These are phyloP conservation scores for Euproctis similis DNA, from an alignment of 2,888 invertebrate genomes.

Conservation along the genomic window DNA sequence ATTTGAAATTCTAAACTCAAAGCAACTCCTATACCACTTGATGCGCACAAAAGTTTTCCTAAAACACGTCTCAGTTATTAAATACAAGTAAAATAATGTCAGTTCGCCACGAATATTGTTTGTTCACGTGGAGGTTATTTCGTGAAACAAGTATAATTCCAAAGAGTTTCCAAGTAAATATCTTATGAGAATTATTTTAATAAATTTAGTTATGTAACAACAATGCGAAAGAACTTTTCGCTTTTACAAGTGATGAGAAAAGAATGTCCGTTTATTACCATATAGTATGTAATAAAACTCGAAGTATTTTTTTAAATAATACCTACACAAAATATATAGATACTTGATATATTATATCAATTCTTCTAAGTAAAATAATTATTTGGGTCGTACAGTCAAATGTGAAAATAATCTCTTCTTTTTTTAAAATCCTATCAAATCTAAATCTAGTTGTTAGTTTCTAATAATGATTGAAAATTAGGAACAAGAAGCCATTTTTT, in stretches of 20 bases:
- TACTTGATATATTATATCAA: too few relatives aligned
- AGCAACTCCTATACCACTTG: slow-evolving; percentile 36
- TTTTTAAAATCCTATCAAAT: too few relatives aligned
- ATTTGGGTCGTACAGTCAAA: too few relatives aligned
- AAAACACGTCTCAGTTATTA: slow-evolving; percentile 66
- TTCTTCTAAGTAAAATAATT: too few relatives aligned
- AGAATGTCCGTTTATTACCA: slow-evolving; percentile 31
- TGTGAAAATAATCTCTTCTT: too few relatives aligned
- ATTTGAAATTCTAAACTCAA: slow-evolving; percentile 55
- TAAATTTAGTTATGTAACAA: slow-evolving; percentile 52
- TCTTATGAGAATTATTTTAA: slow-evolving; percentile 53
- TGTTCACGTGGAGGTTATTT: slow-evolving; percentile 54
- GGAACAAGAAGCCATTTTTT: too few relatives aligned
- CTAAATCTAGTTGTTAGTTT: too few relatives aligned
- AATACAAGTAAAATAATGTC: slow-evolving; percentile 68
- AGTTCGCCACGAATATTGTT: slow-evolving; percentile 51
- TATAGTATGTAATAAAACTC: too few relatives aligned
- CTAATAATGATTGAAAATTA: too few relatives aligned
- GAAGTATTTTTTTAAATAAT: too few relatives aligned
- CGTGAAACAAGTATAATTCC: slow-evolving; percentile 57
- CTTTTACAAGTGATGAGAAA: slow-evolving; percentile 35
- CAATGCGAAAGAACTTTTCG: slow-evolving; percentile 37
- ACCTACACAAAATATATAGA: too few relatives aligned
- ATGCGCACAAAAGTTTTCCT: slow-evolving; percentile 42
- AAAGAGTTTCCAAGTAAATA: slow-evolving; percentile 48